Conservation (phyloP, 2,888 invertebrate genomes). For the Rhingia campestris region DNA sequence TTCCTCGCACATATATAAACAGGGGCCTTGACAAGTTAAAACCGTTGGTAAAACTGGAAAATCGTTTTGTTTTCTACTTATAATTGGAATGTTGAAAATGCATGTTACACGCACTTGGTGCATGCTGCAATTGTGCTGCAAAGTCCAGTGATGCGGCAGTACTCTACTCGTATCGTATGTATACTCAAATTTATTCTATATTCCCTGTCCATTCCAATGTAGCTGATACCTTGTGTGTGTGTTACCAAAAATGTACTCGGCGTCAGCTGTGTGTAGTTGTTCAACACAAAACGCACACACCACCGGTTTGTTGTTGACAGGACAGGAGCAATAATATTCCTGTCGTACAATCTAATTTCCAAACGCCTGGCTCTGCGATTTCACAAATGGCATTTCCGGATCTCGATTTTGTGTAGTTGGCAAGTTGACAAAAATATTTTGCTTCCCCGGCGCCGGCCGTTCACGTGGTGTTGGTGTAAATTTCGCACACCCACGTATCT, state of each 20-base stretch:
- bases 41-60: slow-evolving; percentile 31
- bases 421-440: slow-evolving; percentile 55
- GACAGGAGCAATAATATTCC: slow-evolving; percentile 68
- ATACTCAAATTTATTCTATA: slow-evolving; percentile 45
- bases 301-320: slow-evolving; percentile 64
- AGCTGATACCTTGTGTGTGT: slow-evolving; percentile 2
- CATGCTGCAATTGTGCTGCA: slow-evolving; percentile 4
- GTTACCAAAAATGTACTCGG: slow-evolving; percentile 1
- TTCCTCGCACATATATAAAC: too few relatives aligned
- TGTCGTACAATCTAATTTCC: slow-evolving; percentile 67
- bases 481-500: slow-evolving; percentile 9
- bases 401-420: slow-evolving; percentile 69
- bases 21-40: slow-evolving; percentile 13
- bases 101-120: slow-evolving; percentile 63
- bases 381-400: slow-evolving; percentile 63
- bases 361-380: slow-evolving; percentile 49
- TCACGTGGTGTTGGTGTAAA: slow-evolving; percentile 26
- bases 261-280: slow-evolving; percentile 21
- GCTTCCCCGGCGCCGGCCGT: not conserved
- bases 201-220: not conserved
- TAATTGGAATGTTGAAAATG: slow-evolving; percentile 72
- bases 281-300: not conserved
- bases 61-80: slow-evolving; percentile 61
- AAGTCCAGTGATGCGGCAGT: slow-evolving; percentile 39
- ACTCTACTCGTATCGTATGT: not conserved